A percentile compares a stretch with the other conserved stretches of the same genome.
phyloP scores from a whole-genome alignment of 2,113 vertebrate species.

The Harpagus bidentatus region DNA sequence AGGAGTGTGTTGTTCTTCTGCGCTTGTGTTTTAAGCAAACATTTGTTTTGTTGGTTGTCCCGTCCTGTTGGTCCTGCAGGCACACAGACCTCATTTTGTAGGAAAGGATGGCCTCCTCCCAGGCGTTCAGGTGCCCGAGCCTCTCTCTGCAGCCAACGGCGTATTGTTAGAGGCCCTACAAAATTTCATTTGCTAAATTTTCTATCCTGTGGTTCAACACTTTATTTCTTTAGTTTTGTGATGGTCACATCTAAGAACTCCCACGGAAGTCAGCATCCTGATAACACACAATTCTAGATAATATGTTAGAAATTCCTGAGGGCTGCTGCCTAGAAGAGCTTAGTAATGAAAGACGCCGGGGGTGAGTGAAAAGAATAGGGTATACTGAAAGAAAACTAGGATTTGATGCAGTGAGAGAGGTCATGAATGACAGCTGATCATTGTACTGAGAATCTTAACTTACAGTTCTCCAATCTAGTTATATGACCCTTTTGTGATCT shows the following conservation, averaged over 20 bases:
- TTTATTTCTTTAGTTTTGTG: background rate
- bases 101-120: background rate
- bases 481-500: background rate
- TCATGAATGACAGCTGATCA: background rate
- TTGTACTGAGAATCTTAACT: background rate
- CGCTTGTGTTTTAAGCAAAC: background rate
- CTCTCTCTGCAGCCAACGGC: background rate
- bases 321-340: background rate
- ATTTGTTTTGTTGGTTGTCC: background rate
- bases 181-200: background rate
- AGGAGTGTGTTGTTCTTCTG: background rate
- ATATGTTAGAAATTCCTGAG: background rate
- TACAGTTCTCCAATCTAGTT: background rate
- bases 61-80: no score
- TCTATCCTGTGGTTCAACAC: background rate
- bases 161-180: background rate
- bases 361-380: background rate
- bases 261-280: background rate
- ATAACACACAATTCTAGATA: background rate
- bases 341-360: background rate
- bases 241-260: background rate
- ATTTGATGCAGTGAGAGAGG: background rate
- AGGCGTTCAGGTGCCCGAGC: no score
- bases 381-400: background rate
- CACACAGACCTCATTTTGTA: fast-evolving